Conservation (phyloP, 2,113 vertebrate species). For the Porphyrio hochstetteri region DNA sequence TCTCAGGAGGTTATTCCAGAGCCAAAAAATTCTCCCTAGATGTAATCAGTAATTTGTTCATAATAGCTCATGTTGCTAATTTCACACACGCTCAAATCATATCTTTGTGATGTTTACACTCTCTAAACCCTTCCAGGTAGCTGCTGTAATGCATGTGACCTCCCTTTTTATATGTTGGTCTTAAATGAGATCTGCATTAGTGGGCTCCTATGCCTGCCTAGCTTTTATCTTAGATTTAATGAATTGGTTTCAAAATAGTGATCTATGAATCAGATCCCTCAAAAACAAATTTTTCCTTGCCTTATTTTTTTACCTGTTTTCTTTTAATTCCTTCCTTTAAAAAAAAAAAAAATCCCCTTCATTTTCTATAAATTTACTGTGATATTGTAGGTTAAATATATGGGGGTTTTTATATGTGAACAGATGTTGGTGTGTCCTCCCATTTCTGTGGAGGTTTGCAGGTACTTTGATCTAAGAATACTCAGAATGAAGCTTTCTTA, state of each 20-base stretch:
- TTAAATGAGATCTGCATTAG: not conserved
- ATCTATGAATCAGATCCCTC: not conserved
- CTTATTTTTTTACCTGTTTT: not conserved
- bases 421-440: not conserved
- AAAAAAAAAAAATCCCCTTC: too few species aligned
- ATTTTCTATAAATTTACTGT: not conserved
- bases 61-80: not conserved
- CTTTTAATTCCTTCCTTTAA: not conserved
- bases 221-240: not conserved
- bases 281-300: not conserved
- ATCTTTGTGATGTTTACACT: not conserved
- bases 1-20: slow-evolving; percentile 11
- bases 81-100: not conserved
- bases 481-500: not conserved
- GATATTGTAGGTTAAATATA: not conserved
- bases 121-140: not conserved
- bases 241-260: not conserved
- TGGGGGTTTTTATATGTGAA: accelerated
- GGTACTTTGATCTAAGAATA: not conserved
- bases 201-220: not conserved
- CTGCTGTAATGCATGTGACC: not conserved
- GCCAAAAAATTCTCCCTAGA: slow-evolving; percentile 1
- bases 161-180: not conserved
- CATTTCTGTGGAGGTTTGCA: not conserved
- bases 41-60: not conserved